These are phyloP conservation scores for Pterois miles DNA, from an alignment of 2,797 vertebrate species.

Conservation along the genomic window DNA sequence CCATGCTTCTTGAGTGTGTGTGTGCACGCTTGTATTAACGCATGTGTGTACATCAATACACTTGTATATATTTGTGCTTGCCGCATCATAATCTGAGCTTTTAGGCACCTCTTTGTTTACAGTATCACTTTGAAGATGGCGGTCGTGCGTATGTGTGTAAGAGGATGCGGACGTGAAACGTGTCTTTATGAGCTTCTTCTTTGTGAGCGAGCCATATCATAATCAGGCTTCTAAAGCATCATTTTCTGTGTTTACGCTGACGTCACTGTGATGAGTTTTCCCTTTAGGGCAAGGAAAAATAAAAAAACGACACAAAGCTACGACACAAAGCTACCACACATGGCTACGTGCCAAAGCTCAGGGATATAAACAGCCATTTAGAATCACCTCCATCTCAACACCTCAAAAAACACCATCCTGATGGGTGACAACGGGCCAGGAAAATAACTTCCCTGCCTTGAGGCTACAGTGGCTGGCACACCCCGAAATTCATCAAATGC, in stretches of 20 bases:
- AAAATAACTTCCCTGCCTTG: slow-evolving; percentile 43
- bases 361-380: slow-evolving; percentile 40
- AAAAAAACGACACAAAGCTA: too few relatives aligned
- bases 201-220: slow-evolving; percentile 27
- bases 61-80: slow-evolving; percentile 17
- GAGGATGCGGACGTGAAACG: neutral
- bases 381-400: slow-evolving; percentile 35
- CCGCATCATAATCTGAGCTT: slow-evolving; percentile 49
- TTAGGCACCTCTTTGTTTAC: slow-evolving; percentile 39
- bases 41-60: slow-evolving; percentile 8
- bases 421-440: slow-evolving; percentile 38
- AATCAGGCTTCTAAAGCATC: slow-evolving; percentile 47
- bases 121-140: slow-evolving; percentile 44
- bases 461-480: slow-evolving; percentile 29
- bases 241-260: slow-evolving; percentile 42
- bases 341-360: slow-evolving; percentile 27
- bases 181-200: too few relatives aligned
- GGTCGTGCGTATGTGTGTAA: neutral
- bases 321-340: neutral
- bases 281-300: slow-evolving; percentile 32
- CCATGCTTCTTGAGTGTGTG: neutral
- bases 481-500: slow-evolving; percentile 34
- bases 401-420: slow-evolving; percentile 33
- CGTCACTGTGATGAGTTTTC: slow-evolving; percentile 48
- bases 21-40: neutral